Evolutionary conservation across 2,888 invertebrate genomes (phyloP), one percentile per base, ranked within the genome.

Genomic region (Mylabris sibirica): DNA sequence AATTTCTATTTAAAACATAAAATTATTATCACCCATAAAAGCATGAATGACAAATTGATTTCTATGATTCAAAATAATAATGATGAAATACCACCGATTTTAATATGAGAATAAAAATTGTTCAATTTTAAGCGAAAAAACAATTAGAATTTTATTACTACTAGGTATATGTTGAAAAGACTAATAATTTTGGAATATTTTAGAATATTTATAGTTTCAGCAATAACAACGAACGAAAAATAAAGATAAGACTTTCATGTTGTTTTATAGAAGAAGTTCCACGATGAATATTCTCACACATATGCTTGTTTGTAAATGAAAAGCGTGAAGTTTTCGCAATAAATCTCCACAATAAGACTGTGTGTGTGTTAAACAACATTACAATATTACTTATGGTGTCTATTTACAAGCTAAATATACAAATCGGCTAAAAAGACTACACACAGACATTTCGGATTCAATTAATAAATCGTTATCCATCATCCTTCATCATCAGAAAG

Each of bases 321-420:
- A 49, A 49, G 2, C 20, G 20, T 49, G 11, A 49, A 49, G 20
- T 49, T 49, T 49, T 49, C 49, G 20, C 11, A 49, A 49, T 49
- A 49, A 49, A 49, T 49, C 49, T 11, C n/a, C 9, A 14, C n/a
- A 44, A 11, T 20, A 49, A 63, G 24, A 24, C 62, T 63, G 41
- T 30, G 30, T 30, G 30, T 30, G 30, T 30, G 4, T 30, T 30
- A 30, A 41, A 35, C 59, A 35, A 30, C 44, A 65, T 59, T 30
- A 57, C 30, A 67, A 26, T 14, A 59, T 63, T 41, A 63, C 34
- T 49, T 49, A 11, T 49, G 49, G 49, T 49, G 49, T 49, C 49
- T 20, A 49, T 49, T 49, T 49, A 49, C 49, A 20, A 4, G 20
- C 5, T 49, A 22, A 20, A 49, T 49, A 49, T 49, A 49, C 49